Base-by-base conservation (phyloP, 2,888 invertebrate species). In the Aromia moschata region DNA sequence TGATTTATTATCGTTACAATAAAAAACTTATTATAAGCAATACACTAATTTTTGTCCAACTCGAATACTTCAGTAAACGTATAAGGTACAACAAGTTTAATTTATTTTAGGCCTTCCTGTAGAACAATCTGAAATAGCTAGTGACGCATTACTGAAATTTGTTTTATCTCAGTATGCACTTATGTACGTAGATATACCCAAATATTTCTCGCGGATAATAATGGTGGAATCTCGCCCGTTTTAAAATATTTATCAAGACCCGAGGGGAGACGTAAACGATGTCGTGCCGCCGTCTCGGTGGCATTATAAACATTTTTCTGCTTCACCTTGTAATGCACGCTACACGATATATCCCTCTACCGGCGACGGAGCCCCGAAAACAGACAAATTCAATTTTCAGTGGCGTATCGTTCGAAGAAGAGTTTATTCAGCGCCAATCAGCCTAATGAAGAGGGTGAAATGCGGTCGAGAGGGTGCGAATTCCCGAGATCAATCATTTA, bases 401-500 rank as follows among this genome's bases (percentile, higher is more conserved):
- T 49, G 38, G 49, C 33, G 49, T 49, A 49, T 49, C 49, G 38
- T 14, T 25, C 14, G 15, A 38, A 49, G 33, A 38, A 49, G 33
- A 49, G 49, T 49, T 38, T 38, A 49, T 49, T 49, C 49, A 37
- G 18, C 15, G 49, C 49, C 49, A 49, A 49, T 49, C 49, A 49
- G 49, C 30, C 38, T 49, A 49, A 49, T 49, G 49, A 49, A 49
- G 49, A 49, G 49, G 49, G 49, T 38, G 49, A 38, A 38, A 38
- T 37, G 38, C 20, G 30, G 38, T 14, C 20, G 38, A 20, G 49
- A 38, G 49, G 49, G 49, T 38, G 49, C 18, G 20, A 49, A 49
- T 38, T 49, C 49, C 16, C 49, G 49, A 49, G 38, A 49, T 49
- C 49, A 49, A 49, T 49, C 49, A 49, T 49, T 49, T 49, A 49